Conservation (phyloP, 1,140 invertebrate species). For the Eubasilissa regina region DNA sequence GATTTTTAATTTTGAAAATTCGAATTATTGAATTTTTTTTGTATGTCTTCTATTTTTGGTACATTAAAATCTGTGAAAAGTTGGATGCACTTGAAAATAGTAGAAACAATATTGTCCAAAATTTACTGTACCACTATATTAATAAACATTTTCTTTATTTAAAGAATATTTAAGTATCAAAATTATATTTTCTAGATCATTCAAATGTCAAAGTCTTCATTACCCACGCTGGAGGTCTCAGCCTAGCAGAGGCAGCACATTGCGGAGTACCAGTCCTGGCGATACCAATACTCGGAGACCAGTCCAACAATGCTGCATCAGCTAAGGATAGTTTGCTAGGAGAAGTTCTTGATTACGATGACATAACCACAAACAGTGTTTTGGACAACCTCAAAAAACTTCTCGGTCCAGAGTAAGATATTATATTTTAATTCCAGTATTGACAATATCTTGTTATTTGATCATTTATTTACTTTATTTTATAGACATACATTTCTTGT, state of each 20-base stretch:
- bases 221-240: conserved; percentile 82
- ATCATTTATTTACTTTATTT: too few relatives aligned
- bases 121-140: too few relatives aligned
- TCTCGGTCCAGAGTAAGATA: conserved; percentile 73
- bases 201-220: conserved; percentile 80
- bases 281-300: conserved; percentile 82
- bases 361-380: conserved; percentile 75
- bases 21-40: too few relatives aligned
- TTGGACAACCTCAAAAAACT: conserved; percentile 72
- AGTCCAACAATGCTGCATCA: conserved; percentile 75
- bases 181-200: conserved; percentile 72
- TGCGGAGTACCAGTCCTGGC: conserved; percentile 82
- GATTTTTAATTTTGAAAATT: too few relatives aligned
- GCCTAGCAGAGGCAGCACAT: conserved; percentile 82
- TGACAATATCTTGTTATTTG: too few relatives aligned
- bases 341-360: conserved; percentile 71
- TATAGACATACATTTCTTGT: too few relatives aligned
- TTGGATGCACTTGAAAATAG: too few relatives aligned
- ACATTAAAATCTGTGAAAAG: too few relatives aligned
- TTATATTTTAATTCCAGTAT: too few relatives aligned
- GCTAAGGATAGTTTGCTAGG: conserved; percentile 76
- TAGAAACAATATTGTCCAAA: too few relatives aligned
- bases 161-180: background rate
- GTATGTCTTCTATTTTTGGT: too few relatives aligned
- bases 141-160: too few relatives aligned